phyloP scores from a whole-genome alignment of 1,140 invertebrate species.

The Zeugodacus cucurbitae region DNA sequence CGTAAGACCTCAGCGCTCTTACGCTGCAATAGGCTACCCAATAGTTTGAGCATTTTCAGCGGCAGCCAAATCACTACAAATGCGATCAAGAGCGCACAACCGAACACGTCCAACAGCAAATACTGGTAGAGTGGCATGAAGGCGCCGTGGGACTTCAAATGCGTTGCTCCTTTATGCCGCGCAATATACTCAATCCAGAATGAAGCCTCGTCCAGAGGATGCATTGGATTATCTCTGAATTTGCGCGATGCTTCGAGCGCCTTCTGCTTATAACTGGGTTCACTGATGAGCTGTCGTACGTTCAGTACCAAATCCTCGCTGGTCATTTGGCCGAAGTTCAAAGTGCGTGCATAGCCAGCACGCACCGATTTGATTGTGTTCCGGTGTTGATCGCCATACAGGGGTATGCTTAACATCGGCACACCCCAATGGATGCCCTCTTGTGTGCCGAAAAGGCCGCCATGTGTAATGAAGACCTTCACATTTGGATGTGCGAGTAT shows the following conservation, averaged over 20 bases:
- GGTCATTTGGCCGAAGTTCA: conserved; percentile 59
- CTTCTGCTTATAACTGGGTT: conserved; percentile 60
- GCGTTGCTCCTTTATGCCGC: conserved; percentile 67
- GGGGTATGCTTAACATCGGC: conserved; percentile 74
- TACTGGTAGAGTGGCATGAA: conserved; percentile 67
- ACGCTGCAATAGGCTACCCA: neutral
- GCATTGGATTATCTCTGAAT: conserved; percentile 68
- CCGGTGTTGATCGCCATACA: conserved; percentile 72
- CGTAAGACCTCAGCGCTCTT: neutral
- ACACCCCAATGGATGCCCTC: conserved; percentile 75
- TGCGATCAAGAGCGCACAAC: conserved; percentile 48
- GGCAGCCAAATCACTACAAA: conserved; percentile 53
- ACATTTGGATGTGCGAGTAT: conserved; percentile 69
- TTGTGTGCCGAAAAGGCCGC: conserved; percentile 75
- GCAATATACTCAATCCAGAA: conserved; percentile 73
- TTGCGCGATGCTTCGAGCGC: conserved; percentile 61
- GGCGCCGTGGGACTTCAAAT: conserved; percentile 66
- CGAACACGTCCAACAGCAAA: conserved; percentile 68
- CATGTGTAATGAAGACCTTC: conserved; percentile 74
- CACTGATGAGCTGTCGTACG: conserved; percentile 55
- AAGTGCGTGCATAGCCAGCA: conserved; percentile 58
- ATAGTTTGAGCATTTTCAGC: conserved; percentile 41
- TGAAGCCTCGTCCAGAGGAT: conserved; percentile 69
- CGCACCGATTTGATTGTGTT: conserved; percentile 62
- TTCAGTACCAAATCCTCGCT: conserved; percentile 53